phyloP scores from a whole-genome alignment of 1,140 invertebrate species.

The Scylla paramamosain region DNA sequence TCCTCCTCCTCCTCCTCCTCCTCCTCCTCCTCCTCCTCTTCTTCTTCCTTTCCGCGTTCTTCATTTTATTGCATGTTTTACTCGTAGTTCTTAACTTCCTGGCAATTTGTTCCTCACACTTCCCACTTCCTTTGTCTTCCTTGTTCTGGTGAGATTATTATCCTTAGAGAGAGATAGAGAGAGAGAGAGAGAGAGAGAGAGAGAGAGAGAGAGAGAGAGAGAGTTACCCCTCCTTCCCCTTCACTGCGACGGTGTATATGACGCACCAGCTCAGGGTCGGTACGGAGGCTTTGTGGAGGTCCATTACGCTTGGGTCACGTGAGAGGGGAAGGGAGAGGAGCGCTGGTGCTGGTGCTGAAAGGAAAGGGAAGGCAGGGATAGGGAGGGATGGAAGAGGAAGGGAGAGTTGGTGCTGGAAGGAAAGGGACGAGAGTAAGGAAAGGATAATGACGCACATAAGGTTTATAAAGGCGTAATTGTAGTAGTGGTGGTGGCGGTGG shows the following conservation, averaged over 20 bases:
- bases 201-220: background rate
- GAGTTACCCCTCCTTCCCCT: background rate
- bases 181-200: constrained; percentile 15
- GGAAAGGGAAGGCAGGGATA: background rate
- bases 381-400: background rate
- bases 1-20: no score
- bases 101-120: no score
- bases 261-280: background rate
- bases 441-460: no score
- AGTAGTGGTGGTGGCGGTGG: background rate
- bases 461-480: no score
- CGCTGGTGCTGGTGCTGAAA: no score
- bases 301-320: background rate
- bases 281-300: background rate
- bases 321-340: background rate
- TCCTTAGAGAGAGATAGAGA: no score
- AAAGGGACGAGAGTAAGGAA: background rate
- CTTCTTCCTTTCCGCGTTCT: no score
- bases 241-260: background rate
- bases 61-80: no score
- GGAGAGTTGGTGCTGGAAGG: background rate
- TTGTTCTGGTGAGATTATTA: background rate
- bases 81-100: no score
- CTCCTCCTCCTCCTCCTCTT: no score
- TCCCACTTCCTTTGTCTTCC: background rate